Evolutionary conservation across 2,113 vertebrate genomes (phyloP), one percentile per base, ranked within the genome.

Genomic region (Fulmarus glacialis): DNA sequence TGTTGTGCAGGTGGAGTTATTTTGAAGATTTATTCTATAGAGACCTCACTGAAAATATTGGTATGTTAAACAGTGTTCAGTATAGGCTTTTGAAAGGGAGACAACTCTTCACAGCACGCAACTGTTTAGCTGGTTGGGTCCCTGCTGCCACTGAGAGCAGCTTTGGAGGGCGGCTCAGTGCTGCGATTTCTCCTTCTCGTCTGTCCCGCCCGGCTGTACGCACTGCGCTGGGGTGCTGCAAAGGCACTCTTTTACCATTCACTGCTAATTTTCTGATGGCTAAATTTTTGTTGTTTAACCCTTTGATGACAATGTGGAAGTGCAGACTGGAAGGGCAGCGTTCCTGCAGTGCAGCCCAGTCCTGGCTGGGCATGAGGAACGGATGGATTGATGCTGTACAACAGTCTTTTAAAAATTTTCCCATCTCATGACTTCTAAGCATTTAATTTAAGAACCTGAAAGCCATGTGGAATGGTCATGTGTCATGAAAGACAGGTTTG

Each of bases 121-220:
- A 2, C 42, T 62, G 9, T 67, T 55, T 1, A 17, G 12, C 36
- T 74, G 53, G 7, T 17, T 73, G 32, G 24, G 18, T 47, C 55
- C 12, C 48, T 21, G 11, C 42, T 83, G 60, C 66, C 23, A 2
- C 29, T 7, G 12, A 59, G n/a, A 67, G 32, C 32, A 26, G n/a
- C 45, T 55, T 26, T 59, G 71, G 43, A 63, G 50, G 24, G 15
- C 3, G 32, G 34, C 30, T 82, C n/a, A 5, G 9, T 12, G 64
- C 52, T 60, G 30, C 1, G 2, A 8, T 36, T 40, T 42, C 38
- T 60, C 4, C 55, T 47, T 7, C 24, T 6, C 2, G 0, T 12
- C 42, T 26, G 24, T 68, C 36, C 32, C 34, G 20, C 34, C 43
- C 2, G 2, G 11, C 43, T 45, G 36, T 20, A 13, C 0, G 7